A percentile compares a stretch with the other conserved stretches of the same genome.
These are phyloP conservation scores for Megathymus violae DNA, from an alignment of 1,140 invertebrate species.

Conservation along the genomic window DNA sequence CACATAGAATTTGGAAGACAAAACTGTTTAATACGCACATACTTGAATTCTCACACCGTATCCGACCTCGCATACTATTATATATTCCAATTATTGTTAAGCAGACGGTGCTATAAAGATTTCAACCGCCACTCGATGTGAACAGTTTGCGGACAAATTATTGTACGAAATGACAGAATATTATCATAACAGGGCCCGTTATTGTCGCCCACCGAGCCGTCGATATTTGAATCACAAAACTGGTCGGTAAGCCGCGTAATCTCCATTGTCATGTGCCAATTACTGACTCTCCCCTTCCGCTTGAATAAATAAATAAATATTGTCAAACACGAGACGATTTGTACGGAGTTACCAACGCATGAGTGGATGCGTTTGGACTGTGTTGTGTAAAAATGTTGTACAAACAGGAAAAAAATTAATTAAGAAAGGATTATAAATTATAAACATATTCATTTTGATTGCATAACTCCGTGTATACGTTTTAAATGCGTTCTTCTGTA, in stretches of 20 bases:
- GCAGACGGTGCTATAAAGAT: conserved; percentile 47
- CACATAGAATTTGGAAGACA: conserved; percentile 30
- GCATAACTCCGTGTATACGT: too few relatives aligned
- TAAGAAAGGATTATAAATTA: too few relatives aligned
- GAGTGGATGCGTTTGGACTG: conserved; percentile 20
- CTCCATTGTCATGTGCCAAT: conserved; percentile 79
- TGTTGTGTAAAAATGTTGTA: not conserved
- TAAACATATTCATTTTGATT: too few relatives aligned
- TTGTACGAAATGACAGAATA: conserved; percentile 69
- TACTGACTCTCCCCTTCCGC: conserved; percentile 77
- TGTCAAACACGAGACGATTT: conserved; percentile 52
- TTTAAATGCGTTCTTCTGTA: too few relatives aligned
- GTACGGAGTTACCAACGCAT: conserved; percentile 46
- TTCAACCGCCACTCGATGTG: conserved; percentile 57
- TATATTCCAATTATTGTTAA: conserved; percentile 58
- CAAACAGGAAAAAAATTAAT: not conserved
- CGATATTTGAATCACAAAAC: conserved; percentile 80
- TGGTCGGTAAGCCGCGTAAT: conserved; percentile 70
- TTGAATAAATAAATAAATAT: conserved; percentile 79
- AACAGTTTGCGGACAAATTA: conserved; percentile 60
- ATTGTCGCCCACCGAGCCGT: conserved; percentile 71
- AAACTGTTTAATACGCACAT: conserved; percentile 9
- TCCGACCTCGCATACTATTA: conserved; percentile 39
- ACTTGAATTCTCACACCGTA: conserved; percentile 10
- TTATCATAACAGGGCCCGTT: conserved; percentile 73